Conservation (phyloP, 2,888 invertebrate genomes). For the Drosophila kokeensis region DNA sequence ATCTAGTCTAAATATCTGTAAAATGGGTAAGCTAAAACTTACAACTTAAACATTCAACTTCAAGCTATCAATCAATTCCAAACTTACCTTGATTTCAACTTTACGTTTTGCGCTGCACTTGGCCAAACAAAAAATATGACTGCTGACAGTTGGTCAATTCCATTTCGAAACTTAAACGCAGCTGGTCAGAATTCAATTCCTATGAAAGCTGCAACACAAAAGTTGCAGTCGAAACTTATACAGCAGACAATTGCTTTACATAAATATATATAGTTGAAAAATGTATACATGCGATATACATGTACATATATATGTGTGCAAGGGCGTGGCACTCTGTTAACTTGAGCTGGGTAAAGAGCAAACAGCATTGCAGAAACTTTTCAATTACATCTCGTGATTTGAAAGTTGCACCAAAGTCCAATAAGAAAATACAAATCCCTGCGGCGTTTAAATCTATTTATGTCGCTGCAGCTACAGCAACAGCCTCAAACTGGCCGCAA, state of each 20-base stretch:
- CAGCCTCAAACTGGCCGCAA: slow-evolving; percentile 22
- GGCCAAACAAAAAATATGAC: background rate
- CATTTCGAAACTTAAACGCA: background rate
- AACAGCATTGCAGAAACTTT: slow-evolving; percentile 55
- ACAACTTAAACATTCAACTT: background rate
- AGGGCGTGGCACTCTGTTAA: slow-evolving; percentile 20
- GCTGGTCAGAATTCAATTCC: background rate
- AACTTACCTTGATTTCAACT: slow-evolving; percentile 5
- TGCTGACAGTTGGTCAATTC: slow-evolving; percentile 4
- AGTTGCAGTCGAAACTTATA: slow-evolving; percentile 15
- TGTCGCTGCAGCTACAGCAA: slow-evolving; percentile 36
- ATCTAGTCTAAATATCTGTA: background rate
- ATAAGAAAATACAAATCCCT: slow-evolving; percentile 67
- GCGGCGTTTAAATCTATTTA: slow-evolving; percentile 70
- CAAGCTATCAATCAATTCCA: background rate
- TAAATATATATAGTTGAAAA: background rate
- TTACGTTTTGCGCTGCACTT: background rate
- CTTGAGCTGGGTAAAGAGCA: slow-evolving; percentile 22
- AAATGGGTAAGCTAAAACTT: slow-evolving; percentile 16
- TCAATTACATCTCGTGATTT: slow-evolving; percentile 70
- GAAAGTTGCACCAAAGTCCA: slow-evolving; percentile 63
- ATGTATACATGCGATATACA: background rate
- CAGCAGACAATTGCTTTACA: slow-evolving; percentile 34
- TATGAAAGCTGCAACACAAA: slow-evolving; percentile 24
- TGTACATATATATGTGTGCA: slow-evolving; percentile 16